Evolutionary conservation across 2,113 vertebrate genomes (phyloP).

Genomic region (Regulus satrapa): DNA sequence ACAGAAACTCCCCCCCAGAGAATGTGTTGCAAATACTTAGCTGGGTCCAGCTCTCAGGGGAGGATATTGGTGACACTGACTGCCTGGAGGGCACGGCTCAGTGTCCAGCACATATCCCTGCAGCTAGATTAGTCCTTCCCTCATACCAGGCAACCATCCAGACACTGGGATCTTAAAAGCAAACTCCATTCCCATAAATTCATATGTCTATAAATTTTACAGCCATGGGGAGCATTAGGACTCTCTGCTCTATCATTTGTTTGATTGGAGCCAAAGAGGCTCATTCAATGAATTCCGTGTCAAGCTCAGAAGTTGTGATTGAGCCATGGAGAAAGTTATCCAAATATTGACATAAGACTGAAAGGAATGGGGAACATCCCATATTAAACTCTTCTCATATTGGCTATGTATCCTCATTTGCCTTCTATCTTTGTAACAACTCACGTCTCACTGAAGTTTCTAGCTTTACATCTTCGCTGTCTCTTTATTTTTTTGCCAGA

Average conservation of each 20-base stretch:
- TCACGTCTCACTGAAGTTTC: background rate
- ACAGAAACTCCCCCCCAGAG: background rate
- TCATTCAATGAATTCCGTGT: background rate
- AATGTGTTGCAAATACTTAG: background rate
- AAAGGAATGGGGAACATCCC: background rate
- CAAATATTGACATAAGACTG: background rate
- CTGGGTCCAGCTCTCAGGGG: background rate
- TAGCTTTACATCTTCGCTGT: background rate
- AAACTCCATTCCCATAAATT: background rate
- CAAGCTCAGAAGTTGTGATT: background rate
- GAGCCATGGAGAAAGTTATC: background rate
- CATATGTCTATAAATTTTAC: slow-evolving; percentile 1
- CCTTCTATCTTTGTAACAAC: background rate
- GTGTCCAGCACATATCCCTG: background rate
- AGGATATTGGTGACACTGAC: background rate
- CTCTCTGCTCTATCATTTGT: background rate
- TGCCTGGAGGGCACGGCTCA: background rate
- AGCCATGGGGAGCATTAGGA: background rate
- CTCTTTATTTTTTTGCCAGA: background rate
- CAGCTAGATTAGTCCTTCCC: background rate
- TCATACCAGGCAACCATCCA: background rate
- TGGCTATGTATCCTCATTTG: background rate
- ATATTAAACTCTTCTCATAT: background rate
- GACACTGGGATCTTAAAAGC: background rate
- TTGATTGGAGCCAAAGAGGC: background rate